Conservation (phyloP, 2,113 vertebrate species). For the Oreochromis spilurus region DNA sequence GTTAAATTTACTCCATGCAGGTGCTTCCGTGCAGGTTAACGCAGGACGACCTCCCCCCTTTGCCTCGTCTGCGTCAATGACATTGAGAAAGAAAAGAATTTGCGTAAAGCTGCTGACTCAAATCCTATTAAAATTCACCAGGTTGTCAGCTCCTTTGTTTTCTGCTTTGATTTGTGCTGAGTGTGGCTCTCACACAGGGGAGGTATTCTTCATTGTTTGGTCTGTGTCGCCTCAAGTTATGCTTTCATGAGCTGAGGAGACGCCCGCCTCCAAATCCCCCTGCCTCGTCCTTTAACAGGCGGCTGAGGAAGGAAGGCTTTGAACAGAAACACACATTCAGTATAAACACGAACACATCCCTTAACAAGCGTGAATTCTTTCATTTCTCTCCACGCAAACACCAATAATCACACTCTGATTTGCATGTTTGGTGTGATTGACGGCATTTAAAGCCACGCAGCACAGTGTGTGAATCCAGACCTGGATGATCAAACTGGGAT, state of each 20-base stretch:
- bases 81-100: neutral
- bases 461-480: neutral
- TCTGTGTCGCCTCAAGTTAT: slow-evolving; percentile 21
- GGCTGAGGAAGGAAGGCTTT: neutral
- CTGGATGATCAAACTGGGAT: neutral
- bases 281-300: neutral
- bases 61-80: neutral
- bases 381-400: neutral
- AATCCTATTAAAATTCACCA: slow-evolving; percentile 12
- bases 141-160: slow-evolving; percentile 28
- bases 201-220: slow-evolving; percentile 13
- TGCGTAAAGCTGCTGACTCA: slow-evolving; percentile 31
- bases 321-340: neutral
- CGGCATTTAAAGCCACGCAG: neutral
- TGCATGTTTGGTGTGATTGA: neutral
- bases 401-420: neutral
- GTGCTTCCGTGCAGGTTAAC: neutral
- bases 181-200: neutral
- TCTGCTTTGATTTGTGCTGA: slow-evolving; percentile 27
- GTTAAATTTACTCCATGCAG: neutral
- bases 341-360: neutral
- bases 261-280: slow-evolving; percentile 4
- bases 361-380: neutral
- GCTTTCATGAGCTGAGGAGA: slow-evolving; percentile 14
- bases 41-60: neutral